Evolutionary conservation across 2,113 vertebrate species (phyloP).

Genomic region (Manacus vitellinus): DNA sequence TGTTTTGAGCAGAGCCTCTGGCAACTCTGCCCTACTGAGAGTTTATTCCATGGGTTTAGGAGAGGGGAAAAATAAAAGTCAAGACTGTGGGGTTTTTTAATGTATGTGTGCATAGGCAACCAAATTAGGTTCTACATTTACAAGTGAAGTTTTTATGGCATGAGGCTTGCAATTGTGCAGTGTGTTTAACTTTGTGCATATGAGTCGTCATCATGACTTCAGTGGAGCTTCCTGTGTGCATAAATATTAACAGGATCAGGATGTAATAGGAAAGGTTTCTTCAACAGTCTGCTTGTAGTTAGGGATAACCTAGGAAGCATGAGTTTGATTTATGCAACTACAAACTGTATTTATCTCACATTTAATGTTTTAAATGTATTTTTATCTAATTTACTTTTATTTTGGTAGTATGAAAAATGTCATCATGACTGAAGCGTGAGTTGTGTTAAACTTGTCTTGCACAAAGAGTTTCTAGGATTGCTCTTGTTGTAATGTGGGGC

Average conservation of each 20-base stretch:
- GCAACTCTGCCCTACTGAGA: not conserved
- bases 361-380: not conserved
- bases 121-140: not conserved
- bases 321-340: not conserved
- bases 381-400: constrained; percentile 3
- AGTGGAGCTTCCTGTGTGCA: constrained; percentile 10
- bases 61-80: rapidly evolving
- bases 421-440: not conserved
- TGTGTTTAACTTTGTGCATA: not conserved
- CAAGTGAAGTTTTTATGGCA: constrained; percentile 32
- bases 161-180: not conserved
- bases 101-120: not conserved
- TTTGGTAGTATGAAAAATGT: not conserved
- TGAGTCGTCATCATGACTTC: constrained; percentile 21
- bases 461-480: not conserved
- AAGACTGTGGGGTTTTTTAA: not conserved
- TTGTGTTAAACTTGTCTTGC: not conserved
- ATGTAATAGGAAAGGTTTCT: not conserved
- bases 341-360: not conserved
- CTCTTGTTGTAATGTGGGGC: not conserved
- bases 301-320: not conserved
- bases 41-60: not conserved
- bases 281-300: constrained; percentile 24
- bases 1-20: not conserved
- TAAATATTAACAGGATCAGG: constrained; percentile 16